Base-by-base conservation (phyloP, 2,888 invertebrate species). In the Sarcophaga variegata region DNA sequence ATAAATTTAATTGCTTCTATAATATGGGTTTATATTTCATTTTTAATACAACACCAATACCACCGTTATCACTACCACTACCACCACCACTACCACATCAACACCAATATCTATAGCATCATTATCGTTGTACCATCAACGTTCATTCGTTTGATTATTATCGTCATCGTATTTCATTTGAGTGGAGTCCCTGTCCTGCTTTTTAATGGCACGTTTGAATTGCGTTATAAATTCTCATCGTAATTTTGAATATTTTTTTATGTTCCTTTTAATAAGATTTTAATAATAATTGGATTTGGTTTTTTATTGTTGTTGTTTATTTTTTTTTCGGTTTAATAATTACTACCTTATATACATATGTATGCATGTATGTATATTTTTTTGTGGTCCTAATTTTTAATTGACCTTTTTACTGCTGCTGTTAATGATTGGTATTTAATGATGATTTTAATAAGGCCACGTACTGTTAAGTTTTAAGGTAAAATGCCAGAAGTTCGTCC, bases 1-100 rank as follows among this genome's bases (percentile, higher is more conserved):
- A 67, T 78, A 67, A 77, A 80, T 86, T 70, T 83, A 83, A 83
- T 87, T 83, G 83, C 81, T 83, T 67, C 49, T 79, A 78, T 47
- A 62, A 45, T 27, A 8, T 64, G 60, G 66, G 64, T 54, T 75
- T 70, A 70, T 62, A 81, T 81, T 81, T 81, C 12, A 80, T 70
- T 78, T 78, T 74, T 54, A 60, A 8, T 63, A 49, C 76, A 54
- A 47, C 27, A 27, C 67, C 37, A 37, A 37, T 37, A 12, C 6
- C 67, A 67, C 27, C 45, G 27, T 47, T 22, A 22, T 76, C 6
- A 37, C 37, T 37, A 37, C 1, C 37, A 37, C 62, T 22, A 22
- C 22, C 22, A 22, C 22, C 1, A 22, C 22, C 22, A 22, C 37
- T 37, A 37, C 37, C 37, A 37, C 62, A 22, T 63, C 67, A 49